Conservation (phyloP, 2,888 invertebrate genomes). For the Agrenia bidenticulata region DNA sequence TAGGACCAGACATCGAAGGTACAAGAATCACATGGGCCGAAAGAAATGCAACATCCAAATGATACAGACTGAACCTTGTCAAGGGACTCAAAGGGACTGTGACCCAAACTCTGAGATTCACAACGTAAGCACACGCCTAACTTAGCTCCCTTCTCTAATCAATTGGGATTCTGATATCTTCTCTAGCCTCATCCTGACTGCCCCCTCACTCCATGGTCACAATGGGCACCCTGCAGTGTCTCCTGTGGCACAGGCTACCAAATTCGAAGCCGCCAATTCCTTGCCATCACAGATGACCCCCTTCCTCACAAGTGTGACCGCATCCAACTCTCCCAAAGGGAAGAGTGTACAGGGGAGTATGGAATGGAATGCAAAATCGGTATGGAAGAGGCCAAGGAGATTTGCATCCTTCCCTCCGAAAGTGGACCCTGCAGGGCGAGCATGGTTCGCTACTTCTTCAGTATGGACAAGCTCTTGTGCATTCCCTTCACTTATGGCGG, state of each 20-base stretch:
- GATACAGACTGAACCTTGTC: conserved; percentile 65
- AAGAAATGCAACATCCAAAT: conserved; percentile 78
- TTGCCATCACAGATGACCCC: conserved; percentile 60
- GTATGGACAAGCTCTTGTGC: conserved; percentile 58
- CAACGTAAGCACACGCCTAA: not conserved
- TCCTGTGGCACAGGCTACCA: conserved; percentile 77
- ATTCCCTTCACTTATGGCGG: conserved; percentile 62
- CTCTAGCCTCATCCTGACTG: too few species aligned
- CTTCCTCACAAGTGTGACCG: conserved; percentile 67
- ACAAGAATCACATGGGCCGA: conserved; percentile 71
- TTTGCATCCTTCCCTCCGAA: conserved; percentile 58
- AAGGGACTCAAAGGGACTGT: not conserved
- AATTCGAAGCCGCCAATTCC: conserved; percentile 69
- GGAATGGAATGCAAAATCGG: conserved; percentile 71
- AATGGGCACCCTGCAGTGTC: conserved; percentile 89
- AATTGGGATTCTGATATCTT: too few species aligned
- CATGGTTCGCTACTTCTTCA: conserved; percentile 61
- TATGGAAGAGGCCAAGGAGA: conserved; percentile 70
- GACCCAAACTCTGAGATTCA: too few species aligned
- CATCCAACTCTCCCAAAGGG: conserved; percentile 74
- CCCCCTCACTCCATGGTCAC: conserved; percentile 83
- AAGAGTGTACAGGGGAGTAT: conserved; percentile 62
- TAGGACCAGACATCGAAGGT: conserved; percentile 72
- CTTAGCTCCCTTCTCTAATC: too few species aligned
- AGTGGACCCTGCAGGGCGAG: conserved; percentile 61